These are phyloP conservation scores for Indri indri DNA, from an alignment of 2,113 vertebrate species.

Conservation along the genomic window DNA sequence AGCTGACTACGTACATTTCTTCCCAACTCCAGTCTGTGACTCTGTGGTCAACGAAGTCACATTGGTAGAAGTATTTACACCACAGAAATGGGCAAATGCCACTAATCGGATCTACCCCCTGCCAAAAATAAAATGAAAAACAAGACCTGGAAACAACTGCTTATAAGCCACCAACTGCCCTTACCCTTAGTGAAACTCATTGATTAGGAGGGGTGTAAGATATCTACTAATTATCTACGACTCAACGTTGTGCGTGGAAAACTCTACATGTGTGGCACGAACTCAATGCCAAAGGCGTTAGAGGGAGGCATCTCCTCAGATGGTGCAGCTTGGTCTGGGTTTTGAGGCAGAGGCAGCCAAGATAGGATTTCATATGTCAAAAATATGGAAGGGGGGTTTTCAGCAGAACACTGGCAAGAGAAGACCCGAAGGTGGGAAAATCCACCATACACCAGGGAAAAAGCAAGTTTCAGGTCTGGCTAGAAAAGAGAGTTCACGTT, in stretches of 20 bases:
- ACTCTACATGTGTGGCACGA: neutral
- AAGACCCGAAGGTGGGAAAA: neutral
- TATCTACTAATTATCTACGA: neutral
- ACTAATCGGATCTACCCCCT: neutral
- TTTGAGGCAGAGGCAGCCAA: neutral
- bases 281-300: neutral
- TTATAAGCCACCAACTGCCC: neutral
- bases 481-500: neutral
- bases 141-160: neutral
- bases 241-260: neutral
- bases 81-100: neutral
- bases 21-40: neutral
- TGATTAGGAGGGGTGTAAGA: neutral
- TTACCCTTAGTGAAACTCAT: neutral
- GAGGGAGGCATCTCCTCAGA: neutral
- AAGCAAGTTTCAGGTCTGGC: neutral
- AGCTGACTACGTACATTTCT: neutral
- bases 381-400: neutral
- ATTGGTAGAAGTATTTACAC: neutral
- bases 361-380: neutral
- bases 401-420: neutral
- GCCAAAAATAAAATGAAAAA: neutral
- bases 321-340: too few relatives aligned
- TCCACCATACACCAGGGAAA: rapidly evolving
- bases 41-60: neutral